phyloP scores from a whole-genome alignment of 2,113 vertebrate species.

The Chaetodon auriga region DNA sequence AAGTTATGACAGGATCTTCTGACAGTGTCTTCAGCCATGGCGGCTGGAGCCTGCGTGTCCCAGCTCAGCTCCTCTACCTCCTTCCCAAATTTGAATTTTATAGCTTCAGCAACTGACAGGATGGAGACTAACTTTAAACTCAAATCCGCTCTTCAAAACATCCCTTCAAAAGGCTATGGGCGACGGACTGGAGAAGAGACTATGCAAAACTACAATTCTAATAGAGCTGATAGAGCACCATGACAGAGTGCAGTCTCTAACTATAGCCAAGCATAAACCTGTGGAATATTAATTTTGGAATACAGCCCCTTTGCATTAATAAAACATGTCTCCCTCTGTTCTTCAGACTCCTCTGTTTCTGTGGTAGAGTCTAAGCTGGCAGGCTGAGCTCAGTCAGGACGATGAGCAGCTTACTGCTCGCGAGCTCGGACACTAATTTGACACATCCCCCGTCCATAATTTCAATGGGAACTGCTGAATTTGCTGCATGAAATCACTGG shows the following conservation, averaged over 20 bases:
- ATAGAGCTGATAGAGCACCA: not conserved
- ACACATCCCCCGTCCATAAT: no score
- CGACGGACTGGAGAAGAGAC: no score
- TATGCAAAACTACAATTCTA: no score
- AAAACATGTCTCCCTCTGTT: not conserved
- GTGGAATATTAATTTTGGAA: not conserved
- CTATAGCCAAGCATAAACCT: not conserved
- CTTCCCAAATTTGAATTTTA: not conserved
- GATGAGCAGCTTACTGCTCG: no score
- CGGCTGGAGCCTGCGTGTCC: not conserved
- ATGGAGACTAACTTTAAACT: not conserved
- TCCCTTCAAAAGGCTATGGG: not conserved
- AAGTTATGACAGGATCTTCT: not conserved
- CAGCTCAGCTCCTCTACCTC: not conserved
- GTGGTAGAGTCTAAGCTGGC: no score
- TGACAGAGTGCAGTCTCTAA: not conserved
- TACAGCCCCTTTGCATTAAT: not conserved
- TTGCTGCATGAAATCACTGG: no score
- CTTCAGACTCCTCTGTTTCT: not conserved
- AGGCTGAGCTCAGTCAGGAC: no score
- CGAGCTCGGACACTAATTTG: no score
- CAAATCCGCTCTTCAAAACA: not conserved
- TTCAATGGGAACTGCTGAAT: no score
- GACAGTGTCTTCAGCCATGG: not conserved
- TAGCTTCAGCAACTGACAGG: not conserved